Percentiles rank a stretch among this genome's conserved stretches.
These are phyloP conservation scores for Natator depressus DNA, from an alignment of 2,113 vertebrate species.

Conservation along the genomic window DNA sequence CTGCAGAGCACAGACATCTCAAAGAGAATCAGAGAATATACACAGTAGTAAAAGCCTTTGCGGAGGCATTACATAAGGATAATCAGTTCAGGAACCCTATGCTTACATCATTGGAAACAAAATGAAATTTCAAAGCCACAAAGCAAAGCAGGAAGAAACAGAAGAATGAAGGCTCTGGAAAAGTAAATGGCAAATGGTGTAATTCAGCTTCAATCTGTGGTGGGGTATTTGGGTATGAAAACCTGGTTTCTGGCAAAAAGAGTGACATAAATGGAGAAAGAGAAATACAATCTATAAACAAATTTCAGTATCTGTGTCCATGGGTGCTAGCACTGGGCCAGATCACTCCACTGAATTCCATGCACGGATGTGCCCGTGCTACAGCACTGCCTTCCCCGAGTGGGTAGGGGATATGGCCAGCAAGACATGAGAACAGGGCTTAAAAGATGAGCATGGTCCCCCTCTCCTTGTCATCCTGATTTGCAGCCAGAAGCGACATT, in stretches of 20 bases:
- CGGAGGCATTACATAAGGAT: slow-evolving; percentile 26
- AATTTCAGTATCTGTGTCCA: not conserved
- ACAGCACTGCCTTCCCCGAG: not conserved
- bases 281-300: not conserved
- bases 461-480: not conserved
- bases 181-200: not conserved
- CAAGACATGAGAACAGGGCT: not conserved
- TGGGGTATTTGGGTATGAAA: not conserved
- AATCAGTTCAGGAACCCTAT: not conserved
- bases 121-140: not conserved
- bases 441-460: not conserved
- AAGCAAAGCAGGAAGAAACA: not conserved
- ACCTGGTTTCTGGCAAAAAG: not conserved
- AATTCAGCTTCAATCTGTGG: not conserved
- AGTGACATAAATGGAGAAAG: not conserved
- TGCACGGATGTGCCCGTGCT: too few relatives aligned
- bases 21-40: slow-evolving; percentile 51
- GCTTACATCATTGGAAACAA: not conserved
- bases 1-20: not conserved
- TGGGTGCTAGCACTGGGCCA: not conserved
- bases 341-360: not conserved
- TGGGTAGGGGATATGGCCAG: not conserved
- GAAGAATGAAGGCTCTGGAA: not conserved
- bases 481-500: not conserved
- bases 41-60: slow-evolving; percentile 48